Percentiles rank a stretch among this genome's conserved stretches.
Evolutionary conservation across 2,113 vertebrate genomes (phyloP).

Genomic region (Hystrix brachyura): DNA sequence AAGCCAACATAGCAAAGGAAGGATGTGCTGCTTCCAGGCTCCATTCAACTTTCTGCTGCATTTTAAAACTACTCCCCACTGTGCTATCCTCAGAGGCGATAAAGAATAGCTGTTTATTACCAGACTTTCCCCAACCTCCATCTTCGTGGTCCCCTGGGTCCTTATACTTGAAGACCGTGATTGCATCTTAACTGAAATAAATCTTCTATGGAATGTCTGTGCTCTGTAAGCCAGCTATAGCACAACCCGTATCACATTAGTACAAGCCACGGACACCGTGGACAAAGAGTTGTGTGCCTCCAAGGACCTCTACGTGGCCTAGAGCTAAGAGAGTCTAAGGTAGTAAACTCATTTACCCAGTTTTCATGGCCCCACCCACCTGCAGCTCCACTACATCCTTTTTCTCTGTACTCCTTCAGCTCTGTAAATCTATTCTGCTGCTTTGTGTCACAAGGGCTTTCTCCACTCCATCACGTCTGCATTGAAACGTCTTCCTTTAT

Average conservation of each 20-base stretch:
- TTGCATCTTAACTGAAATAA: slow-evolving; percentile 78
- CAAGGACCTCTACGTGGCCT: background rate
- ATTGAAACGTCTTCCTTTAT: background rate
- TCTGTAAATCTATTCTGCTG: background rate
- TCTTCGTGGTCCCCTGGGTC: slow-evolving; percentile 69
- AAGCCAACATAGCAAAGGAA: slow-evolving; percentile 42
- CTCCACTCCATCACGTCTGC: background rate
- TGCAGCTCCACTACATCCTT: background rate
- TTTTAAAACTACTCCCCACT: slow-evolving; percentile 77
- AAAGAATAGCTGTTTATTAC: slow-evolving; percentile 79
- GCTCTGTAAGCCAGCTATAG: slow-evolving; percentile 46
- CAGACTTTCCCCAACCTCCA: slow-evolving; percentile 66
- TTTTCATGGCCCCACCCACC: background rate
- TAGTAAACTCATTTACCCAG: background rate
- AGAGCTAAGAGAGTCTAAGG: background rate
- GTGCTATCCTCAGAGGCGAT: slow-evolving; percentile 71
- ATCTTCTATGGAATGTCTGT: slow-evolving; percentile 64
- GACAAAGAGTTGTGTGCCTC: background rate
- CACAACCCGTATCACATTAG: background rate
- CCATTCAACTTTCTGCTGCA: slow-evolving; percentile 57
- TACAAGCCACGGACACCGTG: background rate
- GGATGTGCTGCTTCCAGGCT: slow-evolving; percentile 37
- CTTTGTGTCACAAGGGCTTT: background rate
- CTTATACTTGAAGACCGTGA: slow-evolving; percentile 62
- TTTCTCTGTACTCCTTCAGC: background rate